Conservation (phyloP, 2,888 invertebrate genomes). For the Ophion costatus region DNA sequence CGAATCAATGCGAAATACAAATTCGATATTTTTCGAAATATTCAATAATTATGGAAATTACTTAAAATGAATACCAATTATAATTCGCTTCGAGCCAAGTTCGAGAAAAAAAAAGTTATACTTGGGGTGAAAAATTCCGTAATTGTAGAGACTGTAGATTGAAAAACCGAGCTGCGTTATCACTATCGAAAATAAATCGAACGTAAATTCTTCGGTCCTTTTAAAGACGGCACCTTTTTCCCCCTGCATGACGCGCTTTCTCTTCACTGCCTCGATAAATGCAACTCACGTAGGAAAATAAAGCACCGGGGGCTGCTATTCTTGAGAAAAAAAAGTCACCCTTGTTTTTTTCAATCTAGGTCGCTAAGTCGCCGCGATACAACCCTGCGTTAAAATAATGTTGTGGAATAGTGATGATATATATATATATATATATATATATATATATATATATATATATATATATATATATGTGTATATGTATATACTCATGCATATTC, state of each 20-base stretch:
- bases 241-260: slow-evolving; percentile 18
- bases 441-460: slow-evolving; percentile 17
- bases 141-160: not conserved
- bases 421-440: slow-evolving; percentile 9
- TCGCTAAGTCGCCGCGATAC: slow-evolving; percentile 30
- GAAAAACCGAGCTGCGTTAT: not conserved
- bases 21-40: not conserved
- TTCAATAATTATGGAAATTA: not conserved
- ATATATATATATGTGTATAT: slow-evolving; percentile 17
- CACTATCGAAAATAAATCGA: slow-evolving; percentile 3
- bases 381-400: slow-evolving; percentile 41
- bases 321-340: slow-evolving; percentile 36
- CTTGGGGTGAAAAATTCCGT: not conserved
- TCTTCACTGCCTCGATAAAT: slow-evolving; percentile 9
- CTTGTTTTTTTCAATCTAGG: slow-evolving; percentile 66
- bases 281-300: slow-evolving; percentile 31
- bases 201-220: not conserved
- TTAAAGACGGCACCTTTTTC: slow-evolving; percentile 24
- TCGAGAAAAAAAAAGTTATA: not conserved
- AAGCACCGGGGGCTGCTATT: slow-evolving; percentile 30
- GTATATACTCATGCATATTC: slow-evolving; percentile 60
- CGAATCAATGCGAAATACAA: not conserved
- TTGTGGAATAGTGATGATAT: slow-evolving; percentile 40
- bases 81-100: not conserved
- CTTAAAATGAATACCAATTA: not conserved